These are phyloP conservation scores for Folsomia manolachei DNA, from an alignment of 2,888 invertebrate genomes.

Conservation along the genomic window DNA sequence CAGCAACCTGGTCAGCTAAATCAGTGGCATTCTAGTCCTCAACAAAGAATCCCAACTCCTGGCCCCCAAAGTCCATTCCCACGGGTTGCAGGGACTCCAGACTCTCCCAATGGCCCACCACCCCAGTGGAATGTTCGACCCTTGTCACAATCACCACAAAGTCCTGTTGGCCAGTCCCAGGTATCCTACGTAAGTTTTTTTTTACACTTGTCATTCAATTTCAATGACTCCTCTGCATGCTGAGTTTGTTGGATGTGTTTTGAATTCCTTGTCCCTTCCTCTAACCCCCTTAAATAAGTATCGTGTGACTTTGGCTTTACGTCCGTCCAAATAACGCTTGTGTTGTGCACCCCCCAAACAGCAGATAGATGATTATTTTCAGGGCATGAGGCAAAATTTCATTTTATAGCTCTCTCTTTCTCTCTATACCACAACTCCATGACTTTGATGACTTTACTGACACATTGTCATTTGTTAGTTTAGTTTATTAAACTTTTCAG, in stretches of 20 bases:
- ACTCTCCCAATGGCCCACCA: background rate
- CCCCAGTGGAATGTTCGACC: constrained; percentile 35
- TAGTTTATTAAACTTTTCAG: background rate
- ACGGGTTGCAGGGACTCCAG: background rate
- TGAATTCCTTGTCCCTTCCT: background rate
- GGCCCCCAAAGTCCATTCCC: background rate
- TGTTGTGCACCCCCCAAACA: background rate
- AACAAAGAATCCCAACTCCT: background rate
- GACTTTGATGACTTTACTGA: background rate
- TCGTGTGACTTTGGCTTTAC: background rate
- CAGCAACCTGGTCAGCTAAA: constrained; percentile 22
- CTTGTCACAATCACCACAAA: constrained; percentile 17
- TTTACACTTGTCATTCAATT: too few relatives aligned
- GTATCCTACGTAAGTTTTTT: constrained; percentile 35
- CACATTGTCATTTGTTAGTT: background rate
- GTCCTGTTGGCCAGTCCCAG: constrained; percentile 25
- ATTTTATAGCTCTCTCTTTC: background rate
- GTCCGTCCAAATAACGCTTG: background rate
- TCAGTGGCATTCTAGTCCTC: background rate
- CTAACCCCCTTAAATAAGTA: background rate
- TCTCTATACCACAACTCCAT: background rate
- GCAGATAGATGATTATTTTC: background rate
- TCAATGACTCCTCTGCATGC: constrained; percentile 10
- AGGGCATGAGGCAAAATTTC: background rate
- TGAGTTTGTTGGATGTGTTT: constrained; percentile 1